Evolutionary conservation across 64 coral and sea anemone species (phyloP), one percentile per base, ranked within the genome.

Genomic region (Stichodactyla mertensii): DNA sequence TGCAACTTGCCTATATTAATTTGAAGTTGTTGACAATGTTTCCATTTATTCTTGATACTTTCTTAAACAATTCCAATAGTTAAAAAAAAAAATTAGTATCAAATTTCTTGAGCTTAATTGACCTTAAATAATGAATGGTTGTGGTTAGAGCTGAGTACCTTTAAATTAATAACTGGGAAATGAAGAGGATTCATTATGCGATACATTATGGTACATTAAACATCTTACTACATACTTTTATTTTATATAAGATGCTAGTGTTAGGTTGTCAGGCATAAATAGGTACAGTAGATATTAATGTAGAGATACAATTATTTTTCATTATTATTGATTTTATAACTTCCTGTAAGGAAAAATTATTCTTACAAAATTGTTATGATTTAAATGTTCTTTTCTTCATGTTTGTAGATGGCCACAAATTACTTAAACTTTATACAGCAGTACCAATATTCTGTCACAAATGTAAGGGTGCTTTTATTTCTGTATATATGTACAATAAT

Each of bases 371-470:
- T 45, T 45, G 36, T 45, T 45, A 45, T 53, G 52, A 55, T 79
- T 64, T 51, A 14, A 9, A 52, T 23, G n/a, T 52, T 15, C 14
- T 12, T 83, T 89, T 20, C 14, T 66, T 36, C 19, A 77, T 52
- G 15, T 6, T 77, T 62, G 55, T 52, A 55, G 59, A 45, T 62
- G 84, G 55, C 45, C 89, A 91, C 28, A 58, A 71, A 26, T 54
- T 81, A 45, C 0, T 86, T 36, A 85, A 86, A 57, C 67, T 61
- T 7, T 71, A 26, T 22, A 61, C 82, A 2, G 27, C 54, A 52
- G 66, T 54, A 51, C 88, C 88, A 36, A 60, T 89, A 16, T 89
- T 79, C 52, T 89, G 88, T 80, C 64, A 4, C 7, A 27, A 87
- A 45, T 91, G 84, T 91, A 67, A 86, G 84, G 78, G 20, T 69